phyloP scores from a whole-genome alignment of 2,888 invertebrate species.

The Beris chalybata region DNA sequence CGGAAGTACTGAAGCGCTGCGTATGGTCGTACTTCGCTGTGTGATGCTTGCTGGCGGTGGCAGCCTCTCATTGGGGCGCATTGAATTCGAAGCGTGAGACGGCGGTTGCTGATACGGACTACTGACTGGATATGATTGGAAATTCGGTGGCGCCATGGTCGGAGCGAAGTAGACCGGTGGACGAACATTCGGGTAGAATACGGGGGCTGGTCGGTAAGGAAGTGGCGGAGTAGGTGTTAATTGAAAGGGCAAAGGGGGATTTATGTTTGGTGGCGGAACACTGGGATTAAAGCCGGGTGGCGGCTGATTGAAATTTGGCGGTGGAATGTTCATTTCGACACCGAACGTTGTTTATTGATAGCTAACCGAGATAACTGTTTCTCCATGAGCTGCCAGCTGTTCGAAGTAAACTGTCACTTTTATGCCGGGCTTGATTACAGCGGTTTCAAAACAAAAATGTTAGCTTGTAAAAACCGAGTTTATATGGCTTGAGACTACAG shows the following conservation, averaged over 20 bases:
- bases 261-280: constrained; percentile 32
- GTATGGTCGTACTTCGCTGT: neutral
- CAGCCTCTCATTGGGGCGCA: neutral
- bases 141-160: constrained; percentile 4
- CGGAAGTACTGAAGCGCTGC: neutral
- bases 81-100: neutral
- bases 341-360: too few species aligned
- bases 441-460: too few species aligned
- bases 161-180: constrained; percentile 15
- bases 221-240: constrained; percentile 13
- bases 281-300: constrained; percentile 38
- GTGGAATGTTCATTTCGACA: constrained; percentile 44
- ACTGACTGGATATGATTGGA: constrained; percentile 5
- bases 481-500: too few species aligned
- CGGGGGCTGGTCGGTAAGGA: constrained; percentile 3
- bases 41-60: neutral
- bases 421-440: too few species aligned
- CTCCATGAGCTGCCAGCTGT: too few species aligned
- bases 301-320: constrained; percentile 44
- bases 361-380: too few species aligned
- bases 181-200: constrained; percentile 1
- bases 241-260: constrained; percentile 1
- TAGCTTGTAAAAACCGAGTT: too few species aligned
- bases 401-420: too few species aligned
- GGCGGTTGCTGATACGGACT: neutral